These are phyloP conservation scores for Chaetodon auriga DNA, from an alignment of 2,113 vertebrate genomes.

Conservation along the genomic window DNA sequence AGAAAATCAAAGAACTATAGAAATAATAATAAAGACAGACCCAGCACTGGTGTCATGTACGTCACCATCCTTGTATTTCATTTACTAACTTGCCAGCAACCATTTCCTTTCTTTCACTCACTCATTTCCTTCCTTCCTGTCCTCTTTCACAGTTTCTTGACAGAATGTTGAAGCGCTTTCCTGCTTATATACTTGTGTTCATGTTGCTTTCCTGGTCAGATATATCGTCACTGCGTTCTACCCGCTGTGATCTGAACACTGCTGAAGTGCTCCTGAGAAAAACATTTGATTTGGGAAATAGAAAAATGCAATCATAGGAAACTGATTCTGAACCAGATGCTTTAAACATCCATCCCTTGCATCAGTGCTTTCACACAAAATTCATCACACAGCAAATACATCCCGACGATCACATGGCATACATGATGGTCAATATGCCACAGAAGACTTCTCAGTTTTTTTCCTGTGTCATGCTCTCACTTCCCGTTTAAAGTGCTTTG, in stretches of 20 bases:
- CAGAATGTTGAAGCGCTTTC: not conserved
- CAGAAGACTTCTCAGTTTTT: not conserved
- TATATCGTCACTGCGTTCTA: no score
- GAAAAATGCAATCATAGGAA: not conserved
- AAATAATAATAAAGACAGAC: not conserved
- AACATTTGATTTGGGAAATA: no score
- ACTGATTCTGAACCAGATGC: not conserved
- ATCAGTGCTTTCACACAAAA: not conserved
- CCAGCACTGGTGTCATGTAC: not conserved
- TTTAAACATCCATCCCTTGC: not conserved
- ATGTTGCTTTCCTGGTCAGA: not conserved
- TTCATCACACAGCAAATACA: not conserved
- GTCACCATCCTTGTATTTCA: not conserved
- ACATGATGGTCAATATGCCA: not conserved
- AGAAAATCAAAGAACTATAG: not conserved
- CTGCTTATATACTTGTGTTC: not conserved
- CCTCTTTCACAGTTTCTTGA: constrained; percentile 25
- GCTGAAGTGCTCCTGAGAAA: no score
- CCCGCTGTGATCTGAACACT: not conserved
- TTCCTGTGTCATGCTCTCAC: not conserved
- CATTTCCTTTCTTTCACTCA: constrained; percentile 52
- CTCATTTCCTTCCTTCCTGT: constrained; percentile 52
- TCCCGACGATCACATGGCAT: not conserved
- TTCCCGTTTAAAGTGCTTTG: constrained; percentile 13
- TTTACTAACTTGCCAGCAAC: not conserved